These are phyloP conservation scores for Gouania willdenowi DNA, from an alignment of 2,797 vertebrate species.

Conservation along the genomic window DNA sequence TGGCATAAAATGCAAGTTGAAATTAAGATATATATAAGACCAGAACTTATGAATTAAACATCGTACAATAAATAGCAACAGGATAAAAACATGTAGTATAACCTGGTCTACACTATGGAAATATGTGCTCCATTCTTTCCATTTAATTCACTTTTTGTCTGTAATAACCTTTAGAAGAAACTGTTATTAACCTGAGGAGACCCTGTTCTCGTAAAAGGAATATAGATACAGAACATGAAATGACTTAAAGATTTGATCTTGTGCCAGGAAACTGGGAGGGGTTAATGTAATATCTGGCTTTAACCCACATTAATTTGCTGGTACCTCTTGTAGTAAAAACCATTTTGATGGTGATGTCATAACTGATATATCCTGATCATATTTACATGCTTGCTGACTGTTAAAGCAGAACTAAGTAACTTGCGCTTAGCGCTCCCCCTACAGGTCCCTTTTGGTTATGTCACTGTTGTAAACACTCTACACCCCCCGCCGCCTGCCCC, in stretches of 20 bases:
- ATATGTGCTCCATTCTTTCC: conserved; percentile 35
- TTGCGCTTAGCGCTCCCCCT: too few relatives aligned
- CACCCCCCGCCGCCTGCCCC: too few relatives aligned
- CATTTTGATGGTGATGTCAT: conserved; percentile 21
- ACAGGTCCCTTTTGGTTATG: too few relatives aligned
- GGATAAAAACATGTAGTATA: too few relatives aligned
- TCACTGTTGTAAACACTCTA: too few relatives aligned
- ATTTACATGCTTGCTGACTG: conserved; percentile 4
- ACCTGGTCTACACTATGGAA: conserved; percentile 38
- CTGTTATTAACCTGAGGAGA: conserved; percentile 49
- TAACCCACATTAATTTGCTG: background rate
- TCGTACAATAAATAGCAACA: too few relatives aligned
- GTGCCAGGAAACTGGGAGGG: conserved; percentile 22
- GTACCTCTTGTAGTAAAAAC: conserved; percentile 17
- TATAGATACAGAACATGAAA: conserved; percentile 34
- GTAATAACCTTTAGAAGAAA: conserved; percentile 45
- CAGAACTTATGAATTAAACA: too few relatives aligned
- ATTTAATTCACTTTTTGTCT: conserved; percentile 43
- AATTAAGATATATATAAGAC: too few relatives aligned
- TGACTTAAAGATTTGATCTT: conserved; percentile 45
- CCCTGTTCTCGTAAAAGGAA: conserved; percentile 50
- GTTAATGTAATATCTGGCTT: conserved; percentile 48
- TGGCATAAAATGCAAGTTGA: too few relatives aligned
- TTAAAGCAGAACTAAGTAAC: conserved; percentile 2
- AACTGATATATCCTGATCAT: conserved; percentile 4